Percentiles rank a stretch among this genome's conserved stretches.
phyloP scores from a whole-genome alignment of 2,113 vertebrate genomes.

The Tragulus kanchil region DNA sequence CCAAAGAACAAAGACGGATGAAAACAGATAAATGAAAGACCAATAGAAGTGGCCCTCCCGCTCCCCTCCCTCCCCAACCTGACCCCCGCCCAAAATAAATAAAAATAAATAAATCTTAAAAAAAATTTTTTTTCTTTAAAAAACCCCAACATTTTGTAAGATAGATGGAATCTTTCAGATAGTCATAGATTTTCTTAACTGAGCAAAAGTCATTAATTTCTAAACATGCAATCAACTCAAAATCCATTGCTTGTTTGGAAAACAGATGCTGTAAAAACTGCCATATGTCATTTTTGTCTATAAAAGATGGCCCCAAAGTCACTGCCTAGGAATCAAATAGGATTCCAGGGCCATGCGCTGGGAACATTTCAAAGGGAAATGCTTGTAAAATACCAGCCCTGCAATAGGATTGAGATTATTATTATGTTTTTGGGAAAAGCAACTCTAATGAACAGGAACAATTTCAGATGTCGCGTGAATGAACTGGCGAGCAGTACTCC shows the following conservation, averaged over 20 bases:
- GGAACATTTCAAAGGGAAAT: too few species aligned
- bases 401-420: background rate
- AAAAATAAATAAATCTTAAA: too few species aligned
- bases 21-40: too few species aligned
- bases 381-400: background rate
- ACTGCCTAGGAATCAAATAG: background rate
- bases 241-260: background rate
- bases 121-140: too few species aligned
- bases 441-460: accelerated
- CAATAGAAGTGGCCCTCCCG: too few species aligned
- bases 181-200: background rate
- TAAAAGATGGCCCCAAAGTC: background rate
- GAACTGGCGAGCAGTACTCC: accelerated
- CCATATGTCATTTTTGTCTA: background rate
- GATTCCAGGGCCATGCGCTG: too few species aligned
- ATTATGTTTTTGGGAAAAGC: background rate
- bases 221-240: background rate
- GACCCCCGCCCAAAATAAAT: too few species aligned
- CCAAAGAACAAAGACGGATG: too few species aligned
- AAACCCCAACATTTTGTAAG: background rate
- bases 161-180: background rate
- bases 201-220: background rate
- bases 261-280: background rate
- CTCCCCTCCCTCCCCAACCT: too few species aligned
- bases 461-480: accelerated